Evolutionary conservation across 2,888 invertebrate species (phyloP).

Genomic region (Rhabditophanes sp.): DNA sequence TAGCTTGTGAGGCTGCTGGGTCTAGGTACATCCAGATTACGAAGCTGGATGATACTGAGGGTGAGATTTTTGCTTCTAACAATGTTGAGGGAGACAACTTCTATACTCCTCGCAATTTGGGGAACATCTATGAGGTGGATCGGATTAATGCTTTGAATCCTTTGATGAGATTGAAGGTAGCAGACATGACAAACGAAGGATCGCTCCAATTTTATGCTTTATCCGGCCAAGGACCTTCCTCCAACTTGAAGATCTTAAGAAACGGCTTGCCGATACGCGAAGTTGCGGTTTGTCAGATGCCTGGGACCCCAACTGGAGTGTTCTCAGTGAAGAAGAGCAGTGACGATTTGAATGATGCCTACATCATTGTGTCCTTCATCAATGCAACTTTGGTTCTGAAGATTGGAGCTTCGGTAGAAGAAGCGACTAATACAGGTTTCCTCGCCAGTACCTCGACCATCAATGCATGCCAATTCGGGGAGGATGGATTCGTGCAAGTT

Average conservation of each 20-base stretch:
- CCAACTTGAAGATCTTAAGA: constrained; percentile 73
- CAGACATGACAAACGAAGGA: constrained; percentile 72
- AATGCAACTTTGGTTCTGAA: constrained; percentile 93
- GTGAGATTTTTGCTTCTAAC: too few species aligned
- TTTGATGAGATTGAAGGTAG: constrained; percentile 43
- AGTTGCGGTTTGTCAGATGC: constrained; percentile 97
- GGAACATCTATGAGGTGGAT: constrained; percentile 87
- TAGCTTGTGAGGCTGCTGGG: constrained; percentile 96
- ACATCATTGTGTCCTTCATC: constrained; percentile 98
- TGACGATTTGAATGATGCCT: constrained; percentile 84
- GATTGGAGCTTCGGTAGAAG: constrained; percentile 99
- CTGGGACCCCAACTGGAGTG: constrained; percentile 98
- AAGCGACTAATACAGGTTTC: constrained; percentile 98
- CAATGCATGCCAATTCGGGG: constrained; percentile 90
- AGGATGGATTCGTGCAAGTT: constrained; percentile 89
- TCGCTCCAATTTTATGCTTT: constrained; percentile 91
- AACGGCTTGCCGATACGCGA: constrained; percentile 93
- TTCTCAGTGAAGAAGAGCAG: constrained; percentile 92
- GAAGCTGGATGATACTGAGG: too few species aligned
- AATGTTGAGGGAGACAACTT: constrained; percentile 98
- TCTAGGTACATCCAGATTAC: too few species aligned
- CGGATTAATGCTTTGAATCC: constrained; percentile 32
- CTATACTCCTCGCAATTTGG: constrained; percentile 78
- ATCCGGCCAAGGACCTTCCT: constrained; percentile 85
- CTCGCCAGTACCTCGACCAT: constrained; percentile 93